phyloP scores from a whole-genome alignment of 2,113 vertebrate species.

The Mohoua ochrocephala region DNA sequence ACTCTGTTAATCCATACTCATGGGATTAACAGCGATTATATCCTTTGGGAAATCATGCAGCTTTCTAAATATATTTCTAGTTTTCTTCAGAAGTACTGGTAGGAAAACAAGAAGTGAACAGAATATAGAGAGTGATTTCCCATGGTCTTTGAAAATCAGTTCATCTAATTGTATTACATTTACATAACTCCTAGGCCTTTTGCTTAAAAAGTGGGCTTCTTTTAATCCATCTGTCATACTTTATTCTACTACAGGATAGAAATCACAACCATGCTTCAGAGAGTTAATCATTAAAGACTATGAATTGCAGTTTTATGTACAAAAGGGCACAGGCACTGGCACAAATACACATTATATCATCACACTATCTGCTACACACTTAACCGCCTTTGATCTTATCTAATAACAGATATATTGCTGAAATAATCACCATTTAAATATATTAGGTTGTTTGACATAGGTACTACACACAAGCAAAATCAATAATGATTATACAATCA shows the following conservation, averaged over 20 bases:
- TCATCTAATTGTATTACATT: slow-evolving; percentile 41
- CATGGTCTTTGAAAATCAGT: slow-evolving; percentile 64
- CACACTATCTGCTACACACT: slow-evolving; percentile 51
- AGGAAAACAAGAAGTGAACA: slow-evolving; percentile 50
- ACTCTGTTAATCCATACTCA: background rate
- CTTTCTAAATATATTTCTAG: slow-evolving; percentile 39
- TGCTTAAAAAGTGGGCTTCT: background rate
- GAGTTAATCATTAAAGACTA: slow-evolving; percentile 72
- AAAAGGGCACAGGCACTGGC: slow-evolving; percentile 23
- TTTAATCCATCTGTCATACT: slow-evolving; percentile 56
- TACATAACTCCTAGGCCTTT: slow-evolving; percentile 38
- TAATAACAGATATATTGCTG: slow-evolving; percentile 69
- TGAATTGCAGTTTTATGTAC: slow-evolving; percentile 19
- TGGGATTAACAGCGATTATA: background rate
- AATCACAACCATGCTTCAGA: slow-evolving; percentile 33
- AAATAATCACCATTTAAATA: slow-evolving; percentile 82
- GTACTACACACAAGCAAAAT: slow-evolving; percentile 75
- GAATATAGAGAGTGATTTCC: slow-evolving; percentile 63
- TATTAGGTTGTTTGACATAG: slow-evolving; percentile 80
- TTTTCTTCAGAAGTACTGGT: slow-evolving; percentile 58
- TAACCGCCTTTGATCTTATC: slow-evolving; percentile 79
- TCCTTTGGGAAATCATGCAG: slow-evolving; percentile 65
- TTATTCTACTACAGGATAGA: slow-evolving; percentile 46
- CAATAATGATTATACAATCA: slow-evolving; percentile 79
- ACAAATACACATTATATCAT: slow-evolving; percentile 22